Evolutionary conservation across 1,140 invertebrate genomes (phyloP), one percentile per base, ranked within the genome.

Genomic region (Drosophila truncata): DNA sequence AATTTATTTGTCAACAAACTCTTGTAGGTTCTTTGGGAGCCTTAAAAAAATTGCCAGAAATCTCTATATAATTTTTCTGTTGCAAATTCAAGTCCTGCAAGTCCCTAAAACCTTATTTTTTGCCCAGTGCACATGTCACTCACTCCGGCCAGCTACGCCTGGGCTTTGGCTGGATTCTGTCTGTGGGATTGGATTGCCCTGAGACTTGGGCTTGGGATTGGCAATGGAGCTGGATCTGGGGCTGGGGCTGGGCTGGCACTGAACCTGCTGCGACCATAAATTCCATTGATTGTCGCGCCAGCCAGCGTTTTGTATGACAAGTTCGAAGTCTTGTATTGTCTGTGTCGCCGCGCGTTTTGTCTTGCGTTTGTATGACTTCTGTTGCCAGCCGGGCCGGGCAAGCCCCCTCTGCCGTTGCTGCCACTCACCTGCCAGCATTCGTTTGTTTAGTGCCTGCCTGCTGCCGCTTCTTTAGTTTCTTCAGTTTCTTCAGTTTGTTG

Each of bases 281-380:
- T 88, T 90, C 78, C 85, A 88, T 90, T 88, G 85, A 88, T 88
- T 88, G 85, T 88, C 85, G 85, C 86, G 63, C 77, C 57, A 73
- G 63, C 77, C 57, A 73, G 65, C 80, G 72, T 88, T 83, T 88
- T 87, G 80, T 87, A 87, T 87, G 84, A 84, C 84, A 88, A 88
- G 72, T 83, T 84, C 78, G 65, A 67, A 77, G 72, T 81, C 70
- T 80, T 83, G 71, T 75, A 72, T 72, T 72, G 66, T 72, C 44
- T 72, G 70, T 72, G 70, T 72, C 69, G 69, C 59, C 70, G 44
- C 70, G 44, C 54, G 54, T 72, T 72, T 72, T 72, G 66, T 78
- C 74, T 64, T 88, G 71, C 66, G 71, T 84, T 88, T 88, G 81
- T 88, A 88, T 90, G 85, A 88, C 85, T 88, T 88, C 85, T 90